Base-by-base conservation (phyloP, 2,797 vertebrate species). In the Tadarida brasiliensis region DNA sequence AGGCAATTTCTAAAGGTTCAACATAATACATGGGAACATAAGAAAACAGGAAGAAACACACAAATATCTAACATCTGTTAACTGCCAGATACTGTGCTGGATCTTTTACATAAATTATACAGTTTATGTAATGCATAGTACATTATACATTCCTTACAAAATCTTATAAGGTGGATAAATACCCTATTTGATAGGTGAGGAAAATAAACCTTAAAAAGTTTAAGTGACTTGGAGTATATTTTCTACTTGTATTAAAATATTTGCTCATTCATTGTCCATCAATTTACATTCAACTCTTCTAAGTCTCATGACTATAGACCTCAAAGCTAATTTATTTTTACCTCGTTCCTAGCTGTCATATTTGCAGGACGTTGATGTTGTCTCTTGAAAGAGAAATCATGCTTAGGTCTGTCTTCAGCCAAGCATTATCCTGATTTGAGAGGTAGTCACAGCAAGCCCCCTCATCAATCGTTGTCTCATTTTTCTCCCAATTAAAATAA, bases 171-270 rank as follows among this genome's bases (percentile, higher is more conserved):
- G 7, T 74, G 15, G 44, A 10, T 35, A 90, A 91, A 87, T 83
- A 81, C 47, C 11, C 33, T 57, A 56, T 83, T 94, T 95, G 90
- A 76, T 2, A 22, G 44, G 39, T 33, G 19, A 84, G 74, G 1
- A 89, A 95, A 81, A 59, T n/a, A 74, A 84, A 22, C 0, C 59
- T 61, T 71, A 59, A 68, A 10, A 68, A 19, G 33, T 68, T 67
- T 47, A 65, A 86, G 44, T 39, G 56, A 83, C 19, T 80, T n/a
- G 33, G 61, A 87, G 28, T 35, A 14, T 86, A 54, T n/a, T 85
- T 90, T 87, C 22, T 57, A 67, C 56, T 84, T 94, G 54, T 87
- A 87, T 33, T 70, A 35, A 87, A 96, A 68, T 67, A 63, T 49
- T 94, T 89, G 10, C 7, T 80, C 22, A 33, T 61, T 90, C 30